These are phyloP conservation scores for Coregonus sp. DNA, from an alignment of 2,797 vertebrate species.

Conservation along the genomic window DNA sequence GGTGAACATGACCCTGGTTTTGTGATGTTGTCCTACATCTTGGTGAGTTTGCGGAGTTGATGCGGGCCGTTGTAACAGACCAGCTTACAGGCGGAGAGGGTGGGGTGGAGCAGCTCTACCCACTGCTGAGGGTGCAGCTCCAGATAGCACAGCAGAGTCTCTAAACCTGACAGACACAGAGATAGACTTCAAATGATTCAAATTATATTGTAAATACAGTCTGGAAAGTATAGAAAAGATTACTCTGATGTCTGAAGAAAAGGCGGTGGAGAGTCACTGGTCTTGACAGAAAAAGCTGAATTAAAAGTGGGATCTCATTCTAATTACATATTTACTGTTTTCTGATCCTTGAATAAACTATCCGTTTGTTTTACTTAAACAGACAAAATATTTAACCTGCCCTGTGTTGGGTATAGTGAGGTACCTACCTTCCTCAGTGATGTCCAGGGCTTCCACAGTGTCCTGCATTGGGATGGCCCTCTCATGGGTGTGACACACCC, in stretches of 20 bases:
- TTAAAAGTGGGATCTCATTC: too few relatives aligned
- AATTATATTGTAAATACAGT: too few relatives aligned
- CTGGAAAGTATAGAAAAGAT: too few relatives aligned
- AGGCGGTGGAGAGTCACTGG: too few relatives aligned
- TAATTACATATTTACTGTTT: too few relatives aligned
- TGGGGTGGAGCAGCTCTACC: constrained; percentile 84
- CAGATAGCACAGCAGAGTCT: constrained; percentile 91
- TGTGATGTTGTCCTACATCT: constrained; percentile 68
- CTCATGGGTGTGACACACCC: constrained; percentile 81
- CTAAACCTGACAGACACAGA: constrained; percentile 74
- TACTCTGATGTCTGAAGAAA: too few relatives aligned
- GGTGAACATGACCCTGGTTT: neutral
- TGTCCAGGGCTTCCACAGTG: constrained; percentile 82
- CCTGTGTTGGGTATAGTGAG: neutral
- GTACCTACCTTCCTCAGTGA: constrained; percentile 82
- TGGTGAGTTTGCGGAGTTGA: constrained; percentile 78
- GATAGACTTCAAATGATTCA: too few relatives aligned
- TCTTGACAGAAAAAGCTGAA: too few relatives aligned
- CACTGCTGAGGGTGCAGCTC: constrained; percentile 86
- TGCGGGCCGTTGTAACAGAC: constrained; percentile 79
- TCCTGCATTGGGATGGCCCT: constrained; percentile 80
- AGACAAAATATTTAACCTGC: neutral
- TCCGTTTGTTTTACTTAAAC: too few relatives aligned
- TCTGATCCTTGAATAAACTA: too few relatives aligned
- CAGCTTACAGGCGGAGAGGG: constrained; percentile 78